Base-by-base conservation (phyloP, 2,888 invertebrate species). In the Conops quadrifasciatus region DNA sequence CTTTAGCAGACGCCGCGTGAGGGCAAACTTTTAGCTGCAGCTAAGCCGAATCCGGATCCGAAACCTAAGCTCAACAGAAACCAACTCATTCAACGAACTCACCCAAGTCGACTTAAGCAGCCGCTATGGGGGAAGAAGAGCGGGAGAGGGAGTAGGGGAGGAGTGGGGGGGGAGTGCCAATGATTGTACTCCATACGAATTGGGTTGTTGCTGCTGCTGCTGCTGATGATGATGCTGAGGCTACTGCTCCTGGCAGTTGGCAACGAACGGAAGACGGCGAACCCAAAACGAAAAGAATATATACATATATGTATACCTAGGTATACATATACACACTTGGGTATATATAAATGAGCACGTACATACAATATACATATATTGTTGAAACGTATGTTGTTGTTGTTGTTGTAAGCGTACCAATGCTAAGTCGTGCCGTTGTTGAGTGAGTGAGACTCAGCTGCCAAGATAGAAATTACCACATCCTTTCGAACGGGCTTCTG, bases 21-120 rank as follows among this genome's bases (percentile, higher is more conserved):
- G 69, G 71, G 71, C 73, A 71, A 73, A 71, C 73, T 73, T 73
- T 71, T 49, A 60, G 53, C 67, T 69, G 68, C 71, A 65, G 45
- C 64, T 28, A 24, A 62, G 45, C 62, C 45, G 43, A 45, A 62
- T 21, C n/a, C 36, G 28, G 13, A 58, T 2, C 60, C 60, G 60
- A 62, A 62, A 43, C 62, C 21, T 43, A 45, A 16, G 30, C 51
- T 51, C 19, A 49, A 49, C n/a, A 47, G 49, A 62, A 21, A 49
- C 28, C 21, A 13, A 64, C 30, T 16, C 66, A 19, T 53, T 26
- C n/a, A n/a, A n/a, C n/a, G n/a, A n/a, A n/a, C n/a, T n/a, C 58
- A 58, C 58, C 58, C 28, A 21, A 2, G 58, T 26, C 58, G 15
- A 28, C 1, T 26, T 26, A 56, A 26, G 24, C 58, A 21, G 43